These are phyloP conservation scores for Eidolon dupreanum DNA, from an alignment of 2,797 vertebrate species.

Conservation along the genomic window DNA sequence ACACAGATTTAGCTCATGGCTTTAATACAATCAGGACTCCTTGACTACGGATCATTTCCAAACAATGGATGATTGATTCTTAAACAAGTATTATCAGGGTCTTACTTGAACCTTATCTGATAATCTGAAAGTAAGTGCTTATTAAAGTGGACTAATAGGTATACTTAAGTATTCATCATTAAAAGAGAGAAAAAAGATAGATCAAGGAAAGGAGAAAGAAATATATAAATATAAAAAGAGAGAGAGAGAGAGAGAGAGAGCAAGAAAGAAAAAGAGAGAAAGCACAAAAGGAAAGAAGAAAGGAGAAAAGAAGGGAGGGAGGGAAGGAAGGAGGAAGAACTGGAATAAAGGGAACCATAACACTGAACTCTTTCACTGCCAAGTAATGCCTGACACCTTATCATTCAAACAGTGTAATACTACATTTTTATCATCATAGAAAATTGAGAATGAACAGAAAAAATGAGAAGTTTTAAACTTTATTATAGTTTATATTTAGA, in stretches of 20 bases:
- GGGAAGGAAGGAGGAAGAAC: not conserved
- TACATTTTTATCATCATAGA: constrained; percentile 61
- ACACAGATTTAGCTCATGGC: constrained; percentile 65
- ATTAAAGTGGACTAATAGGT: constrained; percentile 78
- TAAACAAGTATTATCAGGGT: constrained; percentile 82
- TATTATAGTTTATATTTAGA: not conserved
- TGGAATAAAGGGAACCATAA: constrained; percentile 75
- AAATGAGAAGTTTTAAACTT: constrained; percentile 26
- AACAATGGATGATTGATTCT: constrained; percentile 78
- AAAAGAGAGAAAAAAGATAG: not conserved
- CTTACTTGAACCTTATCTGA: constrained; percentile 80
- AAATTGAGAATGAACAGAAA: not conserved
- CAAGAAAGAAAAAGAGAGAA: not conserved
- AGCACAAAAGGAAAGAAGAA: not conserved
- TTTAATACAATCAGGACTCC: constrained; percentile 75
- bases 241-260: not conserved
- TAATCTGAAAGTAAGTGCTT: constrained; percentile 83
- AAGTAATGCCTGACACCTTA: constrained; percentile 56
- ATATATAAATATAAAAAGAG: not conserved
- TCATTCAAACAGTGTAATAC: constrained; percentile 50
- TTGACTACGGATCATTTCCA: constrained; percentile 78
- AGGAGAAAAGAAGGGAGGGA: fast-evolving
- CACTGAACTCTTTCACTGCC: constrained; percentile 50
- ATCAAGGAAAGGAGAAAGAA: constrained; percentile 45
- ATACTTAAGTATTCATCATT: constrained; percentile 63